A percentile compares a stretch with the other conserved stretches of the same genome.
Evolutionary conservation across 2,797 vertebrate species (phyloP).

Genomic region (Mormyrops attenuatus): DNA sequence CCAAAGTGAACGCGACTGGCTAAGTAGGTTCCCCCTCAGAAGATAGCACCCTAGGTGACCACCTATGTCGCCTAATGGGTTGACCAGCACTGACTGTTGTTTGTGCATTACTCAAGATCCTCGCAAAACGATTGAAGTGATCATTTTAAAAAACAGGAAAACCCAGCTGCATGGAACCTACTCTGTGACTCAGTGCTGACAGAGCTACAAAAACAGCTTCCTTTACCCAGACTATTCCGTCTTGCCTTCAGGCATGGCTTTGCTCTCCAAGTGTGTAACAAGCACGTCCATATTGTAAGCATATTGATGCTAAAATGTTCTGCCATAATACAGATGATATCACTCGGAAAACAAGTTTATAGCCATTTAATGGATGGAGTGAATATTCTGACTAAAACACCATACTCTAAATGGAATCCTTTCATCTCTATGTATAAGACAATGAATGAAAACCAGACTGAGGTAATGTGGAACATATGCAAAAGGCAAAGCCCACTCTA

Average conservation of each 20-base stretch:
- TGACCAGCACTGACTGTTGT: not conserved
- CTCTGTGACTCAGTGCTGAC: not conserved
- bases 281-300: not conserved
- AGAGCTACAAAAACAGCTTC: not conserved
- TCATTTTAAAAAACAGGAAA: not conserved
- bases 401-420: not conserved
- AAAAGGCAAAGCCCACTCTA: not conserved
- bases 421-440: slow-evolving; percentile 11
- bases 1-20: not conserved
- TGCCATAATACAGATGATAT: slow-evolving; percentile 8
- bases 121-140: not conserved
- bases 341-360: not conserved
- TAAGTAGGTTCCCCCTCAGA: not conserved
- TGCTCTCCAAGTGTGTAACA: not conserved
- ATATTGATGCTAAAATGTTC: slow-evolving; percentile 13
- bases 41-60: not conserved
- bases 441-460: slow-evolving; percentile 4
- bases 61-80: not conserved
- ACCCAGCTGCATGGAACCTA: not conserved
- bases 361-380: slow-evolving; percentile 10
- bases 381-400: not conserved
- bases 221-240: not conserved
- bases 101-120: not conserved
- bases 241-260: not conserved
- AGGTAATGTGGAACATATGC: slow-evolving; percentile 19